Evolutionary conservation across 2,113 vertebrate genomes (phyloP).

Genomic region (Odobenus rosmarus): DNA sequence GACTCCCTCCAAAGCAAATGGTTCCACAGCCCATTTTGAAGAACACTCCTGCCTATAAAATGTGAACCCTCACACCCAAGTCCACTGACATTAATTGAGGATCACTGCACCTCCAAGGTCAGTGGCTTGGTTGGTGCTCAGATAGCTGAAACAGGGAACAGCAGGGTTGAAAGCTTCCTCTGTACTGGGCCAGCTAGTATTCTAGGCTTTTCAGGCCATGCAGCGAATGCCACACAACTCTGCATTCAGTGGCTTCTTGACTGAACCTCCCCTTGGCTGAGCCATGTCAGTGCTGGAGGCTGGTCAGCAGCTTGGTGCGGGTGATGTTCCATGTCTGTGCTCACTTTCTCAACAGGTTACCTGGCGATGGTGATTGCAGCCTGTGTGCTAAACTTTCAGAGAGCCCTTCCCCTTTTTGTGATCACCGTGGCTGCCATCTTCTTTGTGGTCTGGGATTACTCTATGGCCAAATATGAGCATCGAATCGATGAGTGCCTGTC

Average conservation of each 20-base stretch:
- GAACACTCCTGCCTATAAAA: neutral
- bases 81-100: neutral
- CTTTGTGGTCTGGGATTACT: constrained; percentile 91
- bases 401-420: constrained; percentile 88
- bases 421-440: constrained; percentile 85
- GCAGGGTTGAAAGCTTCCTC: neutral
- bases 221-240: neutral
- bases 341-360: constrained; percentile 85
- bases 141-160: neutral
- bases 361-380: constrained; percentile 87
- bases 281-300: neutral
- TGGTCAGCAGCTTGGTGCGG: no score
- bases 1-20: neutral
- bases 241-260: neutral
- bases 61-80: neutral
- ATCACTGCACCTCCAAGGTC: accelerated
- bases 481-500: constrained; percentile 81
- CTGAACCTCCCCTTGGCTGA: neutral
- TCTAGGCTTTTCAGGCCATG: neutral
- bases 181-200: neutral
- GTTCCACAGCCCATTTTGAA: neutral
- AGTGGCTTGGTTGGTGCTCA: neutral
- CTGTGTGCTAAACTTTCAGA: constrained; percentile 89
- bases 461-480: constrained; percentile 86
- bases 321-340: neutral